Base-by-base conservation (phyloP, 2,113 vertebrate species). In the Cyanistes caeruleus region DNA sequence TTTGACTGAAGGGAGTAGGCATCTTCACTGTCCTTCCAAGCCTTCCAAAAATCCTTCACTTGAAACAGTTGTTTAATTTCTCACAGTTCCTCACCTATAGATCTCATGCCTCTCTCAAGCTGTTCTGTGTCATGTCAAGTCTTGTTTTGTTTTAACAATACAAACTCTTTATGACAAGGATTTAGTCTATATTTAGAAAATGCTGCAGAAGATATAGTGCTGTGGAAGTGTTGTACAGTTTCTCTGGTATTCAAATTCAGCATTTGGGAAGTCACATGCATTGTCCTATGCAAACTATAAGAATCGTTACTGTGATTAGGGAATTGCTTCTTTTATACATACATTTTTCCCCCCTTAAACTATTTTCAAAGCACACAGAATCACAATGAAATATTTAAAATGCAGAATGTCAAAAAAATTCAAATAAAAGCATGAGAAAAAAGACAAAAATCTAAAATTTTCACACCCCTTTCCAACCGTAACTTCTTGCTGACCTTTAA, bases 101-200 rank as follows among this genome's bases (percentile, higher is more conserved):
- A 28, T 84, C 60, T 78, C 44, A 56, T 46, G 73, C 20, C 35
- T 89, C 53, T 84, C 79, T 63, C 93, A 94, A 95, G 89, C 89
- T 92, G 80, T 39, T 95, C 91, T 81, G 60, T 76, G 77, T 91
- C 93, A 93, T 13, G 51, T 77, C 94, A 81, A 39, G 64, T 48
- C 60, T 67, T 39, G 59, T 81, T 94, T 93, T 69, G 77, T 63
- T 95, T 89, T 77, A 74, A 75, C 74, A 68, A 41, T 4, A 89
- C 28, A 62, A 93, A 95, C n/a, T 44, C 74, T 68, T 68, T 37
- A 68, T 39, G 91, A 87, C 77, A 94, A 89, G 77, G 74, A 73
- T 76, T 94, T 78, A n/a, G 49, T 28, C 84, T 95, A 82, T 91
- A 95, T 95, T 95, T 97, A 96, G 95, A 91, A 94, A 91, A 91